Percentiles rank a stretch among this genome's conserved stretches.
Evolutionary conservation across 1,140 invertebrate species (phyloP).

Genomic region (Calephelis virginiensis): DNA sequence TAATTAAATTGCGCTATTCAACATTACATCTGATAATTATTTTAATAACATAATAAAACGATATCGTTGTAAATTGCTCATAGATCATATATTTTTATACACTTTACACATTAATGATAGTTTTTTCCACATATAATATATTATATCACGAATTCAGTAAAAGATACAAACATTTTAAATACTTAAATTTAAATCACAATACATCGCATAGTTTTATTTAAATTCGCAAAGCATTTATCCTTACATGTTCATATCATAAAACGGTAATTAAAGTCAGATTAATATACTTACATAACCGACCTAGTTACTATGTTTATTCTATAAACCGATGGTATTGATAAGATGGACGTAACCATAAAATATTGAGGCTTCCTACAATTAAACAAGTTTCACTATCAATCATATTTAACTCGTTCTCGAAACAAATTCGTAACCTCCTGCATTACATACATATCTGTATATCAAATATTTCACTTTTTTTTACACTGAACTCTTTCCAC

Average conservation of each 20-base stretch:
- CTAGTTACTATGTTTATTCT: background rate
- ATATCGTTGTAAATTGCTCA: too few relatives aligned
- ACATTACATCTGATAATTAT: too few relatives aligned
- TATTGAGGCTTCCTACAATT: background rate
- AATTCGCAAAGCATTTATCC: background rate
- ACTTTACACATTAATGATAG: too few relatives aligned
- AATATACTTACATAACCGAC: constrained; percentile 9
- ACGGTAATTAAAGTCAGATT: background rate
- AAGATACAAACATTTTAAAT: too few relatives aligned
- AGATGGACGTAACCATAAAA: background rate
- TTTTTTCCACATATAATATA: too few relatives aligned
- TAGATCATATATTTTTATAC: too few relatives aligned
- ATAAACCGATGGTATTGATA: background rate
- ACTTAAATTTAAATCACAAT: too few relatives aligned
- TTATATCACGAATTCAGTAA: too few relatives aligned
- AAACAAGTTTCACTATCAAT: background rate
- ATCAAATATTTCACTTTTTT: background rate
- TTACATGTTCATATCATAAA: background rate
- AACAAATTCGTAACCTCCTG: background rate
- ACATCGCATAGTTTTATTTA: constrained; percentile 1
- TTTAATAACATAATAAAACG: too few relatives aligned
- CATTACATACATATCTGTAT: background rate
- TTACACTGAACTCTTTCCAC: constrained; percentile 28
- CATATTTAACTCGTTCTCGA: background rate
- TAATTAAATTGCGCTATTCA: too few relatives aligned